Conservation (phyloP, 2,888 invertebrate genomes). For the Eupsilia transversa region DNA sequence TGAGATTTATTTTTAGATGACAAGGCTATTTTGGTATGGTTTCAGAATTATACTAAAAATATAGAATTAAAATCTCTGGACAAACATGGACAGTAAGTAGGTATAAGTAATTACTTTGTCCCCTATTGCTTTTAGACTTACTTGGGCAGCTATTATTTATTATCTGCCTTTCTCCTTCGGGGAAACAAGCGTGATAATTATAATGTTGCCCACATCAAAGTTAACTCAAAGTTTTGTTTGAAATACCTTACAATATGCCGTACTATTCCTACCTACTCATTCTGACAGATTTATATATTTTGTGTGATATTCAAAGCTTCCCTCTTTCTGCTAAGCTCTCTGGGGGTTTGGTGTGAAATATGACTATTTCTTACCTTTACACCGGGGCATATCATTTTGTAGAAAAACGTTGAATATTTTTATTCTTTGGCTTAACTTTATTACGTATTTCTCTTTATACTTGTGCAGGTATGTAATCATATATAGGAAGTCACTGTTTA, state of each 20-base stretch:
- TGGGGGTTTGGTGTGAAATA: slow-evolving; percentile 22
- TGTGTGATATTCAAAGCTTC: neutral
- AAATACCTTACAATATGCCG: neutral
- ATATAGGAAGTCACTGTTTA: neutral
- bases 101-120: neutral
- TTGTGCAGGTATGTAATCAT: neutral
- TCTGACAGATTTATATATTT: slow-evolving; percentile 19
- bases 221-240: neutral
- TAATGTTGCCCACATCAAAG: too few species aligned
- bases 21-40: neutral
- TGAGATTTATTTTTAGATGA: neutral
- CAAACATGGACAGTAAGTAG: neutral
- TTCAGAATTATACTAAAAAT: neutral
- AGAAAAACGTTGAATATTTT: neutral
- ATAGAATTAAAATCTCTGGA: neutral
- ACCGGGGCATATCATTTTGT: neutral
- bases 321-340: slow-evolving; percentile 1
- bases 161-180: too few species aligned
- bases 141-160: neutral
- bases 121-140: neutral
- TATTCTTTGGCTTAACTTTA: neutral
- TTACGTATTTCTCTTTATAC: neutral
- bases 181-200: too few species aligned
- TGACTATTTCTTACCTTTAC: neutral
- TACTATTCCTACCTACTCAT: neutral